Evolutionary conservation across 2,113 vertebrate species (phyloP), one percentile per base, ranked within the genome.

Genomic region (Porphyrio hochstetteri): DNA sequence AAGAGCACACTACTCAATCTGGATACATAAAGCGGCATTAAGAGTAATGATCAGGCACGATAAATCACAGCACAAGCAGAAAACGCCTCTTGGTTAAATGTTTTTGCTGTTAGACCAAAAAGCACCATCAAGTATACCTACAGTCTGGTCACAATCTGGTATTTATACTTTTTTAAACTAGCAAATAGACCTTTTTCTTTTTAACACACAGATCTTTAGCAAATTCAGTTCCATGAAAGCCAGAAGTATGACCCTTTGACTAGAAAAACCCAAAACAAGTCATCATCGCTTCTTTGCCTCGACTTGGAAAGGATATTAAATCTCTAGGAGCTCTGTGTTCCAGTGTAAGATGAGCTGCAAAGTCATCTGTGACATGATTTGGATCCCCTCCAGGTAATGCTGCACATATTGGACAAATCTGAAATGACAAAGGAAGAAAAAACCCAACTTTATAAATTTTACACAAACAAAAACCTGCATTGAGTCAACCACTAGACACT

Each of bases 321-420:
- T 99, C 99, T 99, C 99, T 99, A 98, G 99, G 99, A 97, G 99
- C 99, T 99, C 99, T 99, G 98, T 99, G 99, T 98, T 99, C 99
- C 96, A 99, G 99, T 98, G 99, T 99, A 97, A 99, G 99, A 98
- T 99, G 99, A 98, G 99, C 99, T 98, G 99, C 99, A 93, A 99
- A 99, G 98, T 99, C 99, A 96, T 99, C 99, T 65, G 99, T 99
- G 95, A 99, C 99, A 53, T 99, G 99, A 99, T 99, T 99, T 8
- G 99, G 99, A 97, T 99, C 99, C 40, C 99, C 99, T 97, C 99
- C 99, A 92, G 99, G 99, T 98, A 99, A 99, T 68, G 99, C 99
- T 96, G 99, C 99, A 97, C 99, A 99, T 97, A 99, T 99, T 79
- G 99, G 99, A 98, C 99, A 99, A 95, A 99, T 99, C 99, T 99